Base-by-base conservation (phyloP, 2,888 invertebrate genomes). In the Chloroclysta siterata region DNA sequence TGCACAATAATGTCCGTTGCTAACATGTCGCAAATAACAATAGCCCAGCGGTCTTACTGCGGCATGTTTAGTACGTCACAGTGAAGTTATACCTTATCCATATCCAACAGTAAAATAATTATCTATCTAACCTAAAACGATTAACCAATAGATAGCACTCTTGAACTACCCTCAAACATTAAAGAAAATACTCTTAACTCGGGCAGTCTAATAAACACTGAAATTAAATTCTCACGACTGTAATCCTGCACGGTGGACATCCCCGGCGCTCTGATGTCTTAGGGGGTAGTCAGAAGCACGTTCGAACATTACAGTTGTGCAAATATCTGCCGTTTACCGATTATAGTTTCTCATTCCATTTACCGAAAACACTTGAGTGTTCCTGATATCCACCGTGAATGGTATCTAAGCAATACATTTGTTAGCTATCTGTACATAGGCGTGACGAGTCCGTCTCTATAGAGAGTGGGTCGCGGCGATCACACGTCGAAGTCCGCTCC, bases 401-500 rank as follows among this genome's bases (percentile, higher is more conserved):
- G 42, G 55, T 57, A 14, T 44, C 47, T 29, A 52, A 52, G 47
- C 41, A 44, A 52, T 39, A 36, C 47, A 58, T 47, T 53, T 42
- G 63, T 52, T 54, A 62, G 59, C 41, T 65, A 61, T 58, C 64
- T 59, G 64, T 59, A 58, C 56, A 60, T 63, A 58, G 58, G 50
- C 63, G 59, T 29, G 58, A 17, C 39, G 46, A 46, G 48, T 48
- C 48, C 53, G 44, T 53, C 56, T 42, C 60, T 33, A 28, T 36
- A 42, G 71, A 65, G 59, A 59, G 33, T 54, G 62, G 53, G 61
- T 67, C 57, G 52, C 59, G 60, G 58, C 58, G 71, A 76, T 93
- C 91, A 93, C 83, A 93, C 93, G 76, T 93, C 93, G 80, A 93
- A 93, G 78, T 93, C 93, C 0, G 90, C 87, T 66, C 84, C 85